These are phyloP conservation scores for Megalops atlanticus DNA, from an alignment of 2,113 vertebrate species.

Conservation along the genomic window DNA sequence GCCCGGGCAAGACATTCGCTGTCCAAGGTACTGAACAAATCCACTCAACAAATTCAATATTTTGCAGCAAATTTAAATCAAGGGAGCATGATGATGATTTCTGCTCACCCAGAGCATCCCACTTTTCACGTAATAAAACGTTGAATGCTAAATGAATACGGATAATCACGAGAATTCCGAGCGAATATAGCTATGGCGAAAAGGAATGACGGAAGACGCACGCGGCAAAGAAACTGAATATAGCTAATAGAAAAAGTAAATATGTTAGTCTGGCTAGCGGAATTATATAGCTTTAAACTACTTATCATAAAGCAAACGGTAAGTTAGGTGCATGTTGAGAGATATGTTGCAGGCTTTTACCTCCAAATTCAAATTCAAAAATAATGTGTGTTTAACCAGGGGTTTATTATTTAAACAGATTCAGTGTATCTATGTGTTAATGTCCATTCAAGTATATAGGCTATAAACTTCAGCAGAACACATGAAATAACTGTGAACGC, in stretches of 20 bases:
- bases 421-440: too few relatives aligned
- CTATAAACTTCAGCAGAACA: too few relatives aligned
- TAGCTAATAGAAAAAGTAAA: background rate
- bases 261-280: background rate
- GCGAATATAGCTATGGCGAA: background rate
- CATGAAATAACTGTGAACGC: too few relatives aligned
- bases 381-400: too few relatives aligned
- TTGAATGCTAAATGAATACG: background rate
- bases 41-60: background rate
- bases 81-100: background rate
- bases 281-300: background rate
- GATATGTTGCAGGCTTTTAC: background rate
- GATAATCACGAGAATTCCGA: background rate
- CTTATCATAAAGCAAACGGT: background rate
- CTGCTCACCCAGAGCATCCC: background rate
- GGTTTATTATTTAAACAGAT: too few relatives aligned
- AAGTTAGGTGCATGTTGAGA: background rate
- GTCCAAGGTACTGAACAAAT: slow-evolving; percentile 46
- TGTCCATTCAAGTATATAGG: too few relatives aligned
- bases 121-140: background rate
- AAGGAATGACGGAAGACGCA: background rate
- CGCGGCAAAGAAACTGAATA: background rate
- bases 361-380: too few relatives aligned
- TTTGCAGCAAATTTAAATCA: background rate
- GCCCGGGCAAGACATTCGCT: slow-evolving; percentile 2